Percentiles rank a stretch among this genome's conserved stretches.
Evolutionary conservation across 2,888 invertebrate species (phyloP).

Genomic region (Drosophila basisetae): DNA sequence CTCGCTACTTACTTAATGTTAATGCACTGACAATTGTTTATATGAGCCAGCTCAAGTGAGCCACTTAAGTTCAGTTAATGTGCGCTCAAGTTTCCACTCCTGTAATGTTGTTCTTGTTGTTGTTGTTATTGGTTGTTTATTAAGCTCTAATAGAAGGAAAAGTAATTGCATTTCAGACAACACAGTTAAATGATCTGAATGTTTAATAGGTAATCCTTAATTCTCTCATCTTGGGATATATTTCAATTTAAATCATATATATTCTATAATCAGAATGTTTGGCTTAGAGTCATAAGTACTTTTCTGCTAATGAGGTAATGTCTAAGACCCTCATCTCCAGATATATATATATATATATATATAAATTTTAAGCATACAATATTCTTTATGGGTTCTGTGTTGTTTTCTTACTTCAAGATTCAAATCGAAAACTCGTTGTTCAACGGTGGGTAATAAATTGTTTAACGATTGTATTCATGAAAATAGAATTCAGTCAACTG

Average conservation of each 20-base stretch:
- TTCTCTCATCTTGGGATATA: background rate
- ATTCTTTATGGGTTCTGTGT: background rate
- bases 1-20: conserved; percentile 56
- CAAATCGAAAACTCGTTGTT: background rate
- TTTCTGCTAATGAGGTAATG: background rate
- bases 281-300: background rate
- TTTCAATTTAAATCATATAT: background rate
- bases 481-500: conserved; percentile 13
- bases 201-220: background rate
- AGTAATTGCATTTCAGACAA: background rate
- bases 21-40: conserved; percentile 72
- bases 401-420: background rate
- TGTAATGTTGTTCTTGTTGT: background rate
- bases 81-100: conserved; percentile 5
- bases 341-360: background rate
- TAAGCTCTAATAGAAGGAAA: background rate
- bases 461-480: conserved; percentile 12
- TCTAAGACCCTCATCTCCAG: background rate
- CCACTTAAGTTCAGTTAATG: conserved; percentile 67
- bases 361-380: background rate
- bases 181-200: background rate
- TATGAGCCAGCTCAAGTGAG: conserved; percentile 51
- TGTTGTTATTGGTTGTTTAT: background rate
- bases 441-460: conserved; percentile 6
- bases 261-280: background rate